These are phyloP conservation scores for Xylocampa areola DNA, from an alignment of 2,888 invertebrate species.

Conservation along the genomic window DNA sequence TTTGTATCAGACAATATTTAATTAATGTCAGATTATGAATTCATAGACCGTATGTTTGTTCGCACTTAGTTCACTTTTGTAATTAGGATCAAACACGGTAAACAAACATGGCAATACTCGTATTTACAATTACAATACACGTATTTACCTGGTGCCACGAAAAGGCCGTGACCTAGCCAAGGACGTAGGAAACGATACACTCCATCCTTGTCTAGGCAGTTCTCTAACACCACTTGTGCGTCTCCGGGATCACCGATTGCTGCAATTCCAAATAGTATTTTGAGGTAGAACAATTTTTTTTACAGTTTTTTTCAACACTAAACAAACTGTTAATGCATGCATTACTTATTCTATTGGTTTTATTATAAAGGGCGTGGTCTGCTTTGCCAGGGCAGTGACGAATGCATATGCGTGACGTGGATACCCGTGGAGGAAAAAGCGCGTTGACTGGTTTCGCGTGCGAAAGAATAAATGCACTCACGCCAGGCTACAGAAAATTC, in stretches of 20 bases:
- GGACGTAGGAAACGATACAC: constrained; percentile 80
- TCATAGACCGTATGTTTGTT: constrained; percentile 24
- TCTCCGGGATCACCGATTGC: constrained; percentile 78
- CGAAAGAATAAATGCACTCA: too few species aligned
- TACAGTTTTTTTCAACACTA: too few species aligned
- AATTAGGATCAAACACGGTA: constrained; percentile 20
- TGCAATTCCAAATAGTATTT: constrained; percentile 44
- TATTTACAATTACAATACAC: too few species aligned
- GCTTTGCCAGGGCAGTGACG: too few species aligned
- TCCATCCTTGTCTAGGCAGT: constrained; percentile 80
- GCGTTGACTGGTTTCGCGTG: too few species aligned
- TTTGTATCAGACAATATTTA: constrained; percentile 39
- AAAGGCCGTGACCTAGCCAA: constrained; percentile 84
- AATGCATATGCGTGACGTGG: too few species aligned
- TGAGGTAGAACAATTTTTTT: too few species aligned
- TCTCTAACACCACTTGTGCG: constrained; percentile 78
- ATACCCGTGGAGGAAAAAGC: too few species aligned
- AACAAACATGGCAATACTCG: constrained; percentile 8
- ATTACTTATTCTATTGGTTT: too few species aligned
- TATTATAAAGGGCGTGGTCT: too few species aligned
- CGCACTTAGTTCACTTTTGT: constrained; percentile 36
- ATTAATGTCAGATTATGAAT: constrained; percentile 24
- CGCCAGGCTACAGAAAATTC: too few species aligned
- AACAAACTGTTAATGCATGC: too few species aligned
- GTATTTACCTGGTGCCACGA: constrained; percentile 80